phyloP scores from a whole-genome alignment of 2,888 invertebrate species.

The Folsomia candida region DNA sequence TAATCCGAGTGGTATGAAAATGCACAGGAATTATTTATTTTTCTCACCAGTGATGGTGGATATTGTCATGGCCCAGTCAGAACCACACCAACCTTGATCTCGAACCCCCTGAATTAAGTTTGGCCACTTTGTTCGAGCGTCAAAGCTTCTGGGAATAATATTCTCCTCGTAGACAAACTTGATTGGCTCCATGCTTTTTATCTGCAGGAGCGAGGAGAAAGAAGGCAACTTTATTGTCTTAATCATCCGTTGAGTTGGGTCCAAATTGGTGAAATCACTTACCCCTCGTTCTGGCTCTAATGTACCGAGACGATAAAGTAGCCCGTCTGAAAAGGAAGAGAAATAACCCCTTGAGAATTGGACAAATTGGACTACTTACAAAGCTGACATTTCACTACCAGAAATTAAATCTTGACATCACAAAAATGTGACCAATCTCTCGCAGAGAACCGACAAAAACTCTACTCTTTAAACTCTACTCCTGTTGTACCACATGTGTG shows the following conservation, averaged over 20 bases:
- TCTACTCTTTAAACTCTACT: too few species aligned
- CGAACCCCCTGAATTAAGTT: conserved; percentile 65
- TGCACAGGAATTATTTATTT: too few species aligned
- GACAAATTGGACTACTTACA: too few species aligned
- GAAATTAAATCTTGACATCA: too few species aligned
- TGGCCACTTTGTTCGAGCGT: conserved; percentile 73
- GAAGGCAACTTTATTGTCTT: not conserved
- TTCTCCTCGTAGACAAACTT: conserved; percentile 60
- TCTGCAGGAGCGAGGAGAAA: too few species aligned
- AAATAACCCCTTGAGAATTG: too few species aligned
- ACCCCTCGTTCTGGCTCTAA: conserved; percentile 60
- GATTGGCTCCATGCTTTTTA: conserved; percentile 51
- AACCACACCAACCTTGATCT: conserved; percentile 71
- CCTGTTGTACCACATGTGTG: too few species aligned
- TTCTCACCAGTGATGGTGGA: conserved; percentile 69
- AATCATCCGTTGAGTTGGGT: too few species aligned
- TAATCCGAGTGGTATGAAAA: too few species aligned
- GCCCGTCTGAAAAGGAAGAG: conserved; percentile 78
- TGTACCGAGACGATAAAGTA: conserved; percentile 71
- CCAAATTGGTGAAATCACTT: conserved; percentile 41
- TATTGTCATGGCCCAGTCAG: conserved; percentile 91
- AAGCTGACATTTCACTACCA: too few species aligned
- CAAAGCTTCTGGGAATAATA: conserved; percentile 69
- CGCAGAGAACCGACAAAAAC: too few species aligned
- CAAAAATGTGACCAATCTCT: too few species aligned